Percentiles rank a stretch among this genome's conserved stretches.
phyloP scores from a whole-genome alignment of 1,140 invertebrate species.

The Brachionus calyciflorus region DNA sequence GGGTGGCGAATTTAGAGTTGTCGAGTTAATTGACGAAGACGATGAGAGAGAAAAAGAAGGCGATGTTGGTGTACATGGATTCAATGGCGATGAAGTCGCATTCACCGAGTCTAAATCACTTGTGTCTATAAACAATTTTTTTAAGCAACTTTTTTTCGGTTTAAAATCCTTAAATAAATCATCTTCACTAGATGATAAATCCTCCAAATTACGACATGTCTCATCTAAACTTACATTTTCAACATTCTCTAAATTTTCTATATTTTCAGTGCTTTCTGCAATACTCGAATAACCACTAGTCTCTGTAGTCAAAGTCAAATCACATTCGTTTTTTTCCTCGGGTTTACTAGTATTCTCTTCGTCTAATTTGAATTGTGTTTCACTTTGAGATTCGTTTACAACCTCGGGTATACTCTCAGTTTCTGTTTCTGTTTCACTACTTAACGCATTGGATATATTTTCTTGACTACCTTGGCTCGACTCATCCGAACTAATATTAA shows the following conservation, averaged over 20 bases:
- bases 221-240: neutral
- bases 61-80: neutral
- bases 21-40: neutral
- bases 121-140: neutral
- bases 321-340: neutral
- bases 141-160: conserved; percentile 21
- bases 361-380: neutral
- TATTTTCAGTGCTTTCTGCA: neutral
- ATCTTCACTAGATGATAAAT: neutral
- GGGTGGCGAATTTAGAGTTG: neutral
- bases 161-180: conserved; percentile 22
- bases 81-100: conserved; percentile 3
- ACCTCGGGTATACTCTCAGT: neutral
- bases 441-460: neutral
- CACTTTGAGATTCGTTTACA: neutral
- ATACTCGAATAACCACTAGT: neutral
- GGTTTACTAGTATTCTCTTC: neutral
- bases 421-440: too few species aligned
- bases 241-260: neutral
- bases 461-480: neutral
- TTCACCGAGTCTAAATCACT: neutral
- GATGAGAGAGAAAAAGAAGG: neutral
- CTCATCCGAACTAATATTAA: neutral
- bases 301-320: neutral
- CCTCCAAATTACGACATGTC: neutral